Percentiles rank a stretch among this genome's conserved stretches.
phyloP scores from a whole-genome alignment of 2,113 vertebrate genomes.

The Tor tambroides region DNA sequence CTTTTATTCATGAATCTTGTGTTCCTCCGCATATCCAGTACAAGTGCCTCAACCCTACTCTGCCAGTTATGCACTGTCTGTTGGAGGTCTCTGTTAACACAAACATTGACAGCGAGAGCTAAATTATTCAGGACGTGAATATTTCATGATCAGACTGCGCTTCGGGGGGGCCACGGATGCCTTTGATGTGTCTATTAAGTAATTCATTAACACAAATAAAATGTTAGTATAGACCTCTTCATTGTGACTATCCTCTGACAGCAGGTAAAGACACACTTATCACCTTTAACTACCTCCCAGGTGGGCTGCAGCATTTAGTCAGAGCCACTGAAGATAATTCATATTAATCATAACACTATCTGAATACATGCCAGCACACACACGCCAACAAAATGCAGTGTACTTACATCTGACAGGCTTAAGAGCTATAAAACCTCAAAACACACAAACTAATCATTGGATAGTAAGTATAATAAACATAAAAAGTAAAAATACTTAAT shows the following conservation, averaged over 20 bases:
- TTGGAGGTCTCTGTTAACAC: constrained; percentile 54
- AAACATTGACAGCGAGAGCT: constrained; percentile 61
- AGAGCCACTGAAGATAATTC: neutral
- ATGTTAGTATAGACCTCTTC: constrained; percentile 54
- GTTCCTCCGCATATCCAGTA: neutral
- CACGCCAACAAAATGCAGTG: neutral
- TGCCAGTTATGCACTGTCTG: constrained; percentile 27
- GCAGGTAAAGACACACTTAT: neutral
- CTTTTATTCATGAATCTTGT: neutral
- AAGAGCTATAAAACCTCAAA: neutral
- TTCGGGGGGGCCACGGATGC: constrained; percentile 57
- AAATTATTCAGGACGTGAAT: constrained; percentile 70
- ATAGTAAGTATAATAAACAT: neutral
- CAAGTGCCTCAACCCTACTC: constrained; percentile 32
- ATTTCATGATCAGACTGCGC: constrained; percentile 69
- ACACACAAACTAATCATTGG: neutral
- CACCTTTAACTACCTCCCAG: neutral
- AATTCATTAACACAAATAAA: constrained; percentile 66
- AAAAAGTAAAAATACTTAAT: neutral
- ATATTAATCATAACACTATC: neutral
- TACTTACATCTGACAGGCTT: neutral
- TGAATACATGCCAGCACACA: constrained; percentile 10
- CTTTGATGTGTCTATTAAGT: constrained; percentile 71
- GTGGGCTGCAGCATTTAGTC: neutral
- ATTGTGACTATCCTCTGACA: constrained; percentile 58